Percentiles rank a stretch among this genome's conserved stretches.
These are phyloP conservation scores for Drosophila nigricruria DNA, from an alignment of 2,888 invertebrate genomes.

Conservation along the genomic window DNA sequence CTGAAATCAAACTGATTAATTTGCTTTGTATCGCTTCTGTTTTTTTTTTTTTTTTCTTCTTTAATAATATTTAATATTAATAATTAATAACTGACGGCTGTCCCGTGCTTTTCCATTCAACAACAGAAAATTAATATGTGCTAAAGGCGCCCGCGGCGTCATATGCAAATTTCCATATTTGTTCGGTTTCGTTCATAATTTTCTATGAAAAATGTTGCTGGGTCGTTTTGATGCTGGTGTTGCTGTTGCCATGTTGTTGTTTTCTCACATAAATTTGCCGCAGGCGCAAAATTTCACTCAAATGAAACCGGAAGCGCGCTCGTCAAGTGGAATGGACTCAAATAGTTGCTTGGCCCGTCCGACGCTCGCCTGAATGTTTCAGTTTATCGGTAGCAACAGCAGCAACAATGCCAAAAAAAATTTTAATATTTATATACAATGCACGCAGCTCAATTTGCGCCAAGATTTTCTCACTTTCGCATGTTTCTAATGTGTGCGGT, in stretches of 20 bases:
- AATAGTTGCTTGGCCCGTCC: slow-evolving; percentile 42
- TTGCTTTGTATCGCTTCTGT: slow-evolving; percentile 30
- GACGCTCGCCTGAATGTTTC: slow-evolving; percentile 48
- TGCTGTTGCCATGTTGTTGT: slow-evolving; percentile 24
- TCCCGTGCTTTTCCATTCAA: slow-evolving; percentile 40
- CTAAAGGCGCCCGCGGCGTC: slow-evolving; percentile 62
- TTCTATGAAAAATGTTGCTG: slow-evolving; percentile 73
- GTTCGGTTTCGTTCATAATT: slow-evolving; percentile 67
- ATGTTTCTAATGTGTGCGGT: slow-evolving; percentile 41
- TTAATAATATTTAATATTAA: slow-evolving; percentile 66
- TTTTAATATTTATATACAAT: slow-evolving; percentile 50
- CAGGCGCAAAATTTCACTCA: slow-evolving; percentile 81
- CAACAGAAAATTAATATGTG: slow-evolving; percentile 43
- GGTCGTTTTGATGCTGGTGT: background rate
- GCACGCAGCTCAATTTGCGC: slow-evolving; percentile 72
- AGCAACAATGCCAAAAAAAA: slow-evolving; percentile 39
- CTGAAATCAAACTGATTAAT: slow-evolving; percentile 69
- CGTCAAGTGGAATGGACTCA: slow-evolving; percentile 74
- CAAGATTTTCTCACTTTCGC: slow-evolving; percentile 74
- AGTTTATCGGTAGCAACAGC: slow-evolving; percentile 45
- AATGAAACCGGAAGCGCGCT: slow-evolving; percentile 77
- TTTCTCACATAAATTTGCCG: slow-evolving; percentile 80
- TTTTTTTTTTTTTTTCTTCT: slow-evolving; percentile 27
- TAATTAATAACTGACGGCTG: slow-evolving; percentile 59
- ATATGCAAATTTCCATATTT: slow-evolving; percentile 67